Evolutionary conservation across 2,888 invertebrate genomes (phyloP).

Genomic region (Amiota communis): DNA sequence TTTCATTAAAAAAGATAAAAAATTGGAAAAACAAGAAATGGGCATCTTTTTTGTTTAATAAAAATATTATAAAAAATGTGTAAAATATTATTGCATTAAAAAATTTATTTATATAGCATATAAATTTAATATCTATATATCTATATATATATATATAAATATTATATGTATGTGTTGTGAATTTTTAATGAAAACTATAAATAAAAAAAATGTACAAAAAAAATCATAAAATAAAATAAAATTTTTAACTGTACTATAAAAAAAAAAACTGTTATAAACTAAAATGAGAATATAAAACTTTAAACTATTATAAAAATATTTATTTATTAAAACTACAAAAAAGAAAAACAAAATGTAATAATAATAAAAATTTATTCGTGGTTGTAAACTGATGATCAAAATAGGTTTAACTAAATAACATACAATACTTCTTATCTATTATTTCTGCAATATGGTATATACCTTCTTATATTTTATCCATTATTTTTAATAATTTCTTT

Average conservation of each 20-base stretch:
- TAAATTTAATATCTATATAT: too few species aligned
- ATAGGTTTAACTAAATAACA: constrained; percentile 53
- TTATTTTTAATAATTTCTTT: background rate
- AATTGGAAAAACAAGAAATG: constrained; percentile 30
- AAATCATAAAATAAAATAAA: constrained; percentile 36
- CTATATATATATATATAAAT: background rate
- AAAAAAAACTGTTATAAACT: background rate
- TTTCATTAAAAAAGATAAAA: constrained; percentile 33
- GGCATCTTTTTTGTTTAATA: too few species aligned
- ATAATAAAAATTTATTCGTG: constrained; percentile 62
- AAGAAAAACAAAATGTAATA: constrained; percentile 10
- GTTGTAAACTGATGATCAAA: constrained; percentile 71
- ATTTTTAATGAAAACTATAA: constrained; percentile 46
- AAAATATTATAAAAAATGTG: too few species aligned
- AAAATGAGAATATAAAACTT: constrained; percentile 21
- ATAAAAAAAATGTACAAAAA: background rate
- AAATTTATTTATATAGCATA: too few species aligned
- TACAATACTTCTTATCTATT: too few species aligned
- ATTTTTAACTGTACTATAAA: constrained; percentile 7
- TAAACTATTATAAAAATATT: constrained; percentile 35
- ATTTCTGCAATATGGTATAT: too few species aligned
- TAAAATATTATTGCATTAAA: too few species aligned
- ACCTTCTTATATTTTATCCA: background rate
- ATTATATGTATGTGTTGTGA: constrained; percentile 16
- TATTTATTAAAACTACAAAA: background rate